phyloP scores from a whole-genome alignment of 1,140 invertebrate species.

The Diachasma alloeum region DNA sequence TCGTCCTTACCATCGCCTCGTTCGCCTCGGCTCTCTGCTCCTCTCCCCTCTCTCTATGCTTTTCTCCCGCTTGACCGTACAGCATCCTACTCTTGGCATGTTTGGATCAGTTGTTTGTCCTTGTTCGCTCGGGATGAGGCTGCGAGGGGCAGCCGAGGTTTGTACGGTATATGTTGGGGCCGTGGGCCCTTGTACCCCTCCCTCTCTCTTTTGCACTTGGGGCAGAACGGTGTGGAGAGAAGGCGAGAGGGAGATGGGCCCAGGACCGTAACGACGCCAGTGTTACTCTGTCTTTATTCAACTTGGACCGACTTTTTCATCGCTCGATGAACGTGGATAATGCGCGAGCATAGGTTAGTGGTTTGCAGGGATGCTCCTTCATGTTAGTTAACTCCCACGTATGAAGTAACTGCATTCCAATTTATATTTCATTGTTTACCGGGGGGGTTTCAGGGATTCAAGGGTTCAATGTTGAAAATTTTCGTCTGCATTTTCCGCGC shows the following conservation, averaged over 20 bases:
- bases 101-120: not conserved
- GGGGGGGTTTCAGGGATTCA: not conserved
- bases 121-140: not conserved
- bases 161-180: too few species aligned
- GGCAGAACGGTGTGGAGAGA: not conserved
- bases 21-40: conserved; percentile 15
- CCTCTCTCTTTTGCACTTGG: conserved; percentile 28
- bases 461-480: not conserved
- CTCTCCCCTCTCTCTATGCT: not conserved
- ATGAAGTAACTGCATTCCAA: not conserved
- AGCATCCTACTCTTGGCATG: not conserved
- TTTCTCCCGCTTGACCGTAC: not conserved
- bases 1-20: conserved; percentile 28
- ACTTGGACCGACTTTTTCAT: not conserved
- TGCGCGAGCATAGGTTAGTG: not conserved
- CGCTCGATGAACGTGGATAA: not conserved
- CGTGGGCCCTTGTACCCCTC: conserved; percentile 15
- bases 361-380: not conserved
- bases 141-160: not conserved
- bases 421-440: not conserved
- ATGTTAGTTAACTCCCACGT: not conserved
- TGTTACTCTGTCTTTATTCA: not conserved
- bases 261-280: conserved; percentile 38
- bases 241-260: conserved; percentile 5
- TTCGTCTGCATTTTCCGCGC: not conserved